Conservation (phyloP, 2,797 vertebrate species). For the Hypotaenidia okinawae region DNA sequence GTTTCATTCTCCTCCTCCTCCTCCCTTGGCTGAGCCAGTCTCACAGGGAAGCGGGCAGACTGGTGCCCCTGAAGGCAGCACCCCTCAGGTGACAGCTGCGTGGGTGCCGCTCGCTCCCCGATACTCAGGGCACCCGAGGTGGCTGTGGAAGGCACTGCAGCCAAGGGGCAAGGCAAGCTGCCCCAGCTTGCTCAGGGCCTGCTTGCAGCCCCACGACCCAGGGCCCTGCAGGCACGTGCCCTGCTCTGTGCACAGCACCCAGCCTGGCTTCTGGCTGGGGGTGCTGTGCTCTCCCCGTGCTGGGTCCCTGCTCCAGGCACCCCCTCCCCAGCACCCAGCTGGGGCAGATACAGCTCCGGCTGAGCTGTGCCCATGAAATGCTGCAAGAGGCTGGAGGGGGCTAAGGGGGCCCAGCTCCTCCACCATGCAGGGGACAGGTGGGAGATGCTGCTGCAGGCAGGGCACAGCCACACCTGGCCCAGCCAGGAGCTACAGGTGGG, state of each 20-base stretch:
- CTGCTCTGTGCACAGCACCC: background rate
- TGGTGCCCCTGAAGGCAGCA: background rate
- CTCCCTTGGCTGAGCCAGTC: background rate
- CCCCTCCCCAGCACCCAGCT: background rate
- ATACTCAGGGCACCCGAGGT: accelerated
- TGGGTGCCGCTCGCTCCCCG: background rate
- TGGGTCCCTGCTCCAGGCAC: background rate
- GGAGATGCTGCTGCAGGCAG: background rate
- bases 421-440: accelerated
- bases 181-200: accelerated
- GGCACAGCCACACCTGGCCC: background rate
- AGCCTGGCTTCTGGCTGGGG: background rate
- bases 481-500: background rate
- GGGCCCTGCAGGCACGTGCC: background rate
- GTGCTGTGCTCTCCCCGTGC: background rate
- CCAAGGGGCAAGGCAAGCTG: accelerated
- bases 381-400: background rate
- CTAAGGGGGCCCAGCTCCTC: background rate
- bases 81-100: background rate
- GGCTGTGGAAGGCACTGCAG: background rate
- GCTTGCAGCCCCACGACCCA: background rate
- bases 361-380: background rate
- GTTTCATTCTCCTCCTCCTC: background rate
- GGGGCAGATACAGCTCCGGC: accelerated
- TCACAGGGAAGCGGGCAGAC: accelerated